A percentile compares a stretch with the other conserved stretches of the same genome.
Evolutionary conservation across 2,888 invertebrate genomes (phyloP).

Genomic region (Philereme vetulata): DNA sequence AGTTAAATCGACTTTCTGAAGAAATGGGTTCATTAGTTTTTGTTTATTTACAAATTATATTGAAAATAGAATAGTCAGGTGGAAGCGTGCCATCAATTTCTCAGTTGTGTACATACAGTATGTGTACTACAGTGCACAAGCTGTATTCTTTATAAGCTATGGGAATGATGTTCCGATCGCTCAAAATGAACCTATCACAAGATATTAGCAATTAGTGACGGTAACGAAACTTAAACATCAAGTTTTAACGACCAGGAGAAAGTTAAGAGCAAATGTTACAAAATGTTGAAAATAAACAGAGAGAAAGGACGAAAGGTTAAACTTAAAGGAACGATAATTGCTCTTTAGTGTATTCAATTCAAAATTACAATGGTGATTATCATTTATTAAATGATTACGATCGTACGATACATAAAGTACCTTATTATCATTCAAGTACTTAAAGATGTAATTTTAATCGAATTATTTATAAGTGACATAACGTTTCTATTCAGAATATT

Average conservation of each 20-base stretch:
- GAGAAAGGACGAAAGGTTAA: slow-evolving; percentile 28
- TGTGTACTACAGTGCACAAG: slow-evolving; percentile 13
- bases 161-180: neutral
- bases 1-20: no score
- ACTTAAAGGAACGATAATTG: slow-evolving; percentile 17
- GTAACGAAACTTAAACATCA: slow-evolving; percentile 22
- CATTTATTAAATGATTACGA: no score
- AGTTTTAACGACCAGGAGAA: slow-evolving; percentile 27
- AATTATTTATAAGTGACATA: no score
- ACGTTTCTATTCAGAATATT: no score
- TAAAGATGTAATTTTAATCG: no score
- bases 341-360: slow-evolving; percentile 7
- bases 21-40: no score
- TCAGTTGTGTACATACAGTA: slow-evolving; percentile 1
- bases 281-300: slow-evolving; percentile 24
- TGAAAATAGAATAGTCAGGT: no score
- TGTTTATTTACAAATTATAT: no score
- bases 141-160: slow-evolving; percentile 3
- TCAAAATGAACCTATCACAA: slow-evolving; percentile 2
- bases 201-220: slow-evolving; percentile 25
- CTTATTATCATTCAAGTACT: no score
- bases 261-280: slow-evolving; percentile 25
- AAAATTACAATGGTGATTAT: slow-evolving; percentile 4
- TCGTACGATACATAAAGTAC: no score
- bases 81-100: no score